Base-by-base conservation (phyloP, 2,797 vertebrate genomes). In the Microctenopoma stevenorrisi region DNA sequence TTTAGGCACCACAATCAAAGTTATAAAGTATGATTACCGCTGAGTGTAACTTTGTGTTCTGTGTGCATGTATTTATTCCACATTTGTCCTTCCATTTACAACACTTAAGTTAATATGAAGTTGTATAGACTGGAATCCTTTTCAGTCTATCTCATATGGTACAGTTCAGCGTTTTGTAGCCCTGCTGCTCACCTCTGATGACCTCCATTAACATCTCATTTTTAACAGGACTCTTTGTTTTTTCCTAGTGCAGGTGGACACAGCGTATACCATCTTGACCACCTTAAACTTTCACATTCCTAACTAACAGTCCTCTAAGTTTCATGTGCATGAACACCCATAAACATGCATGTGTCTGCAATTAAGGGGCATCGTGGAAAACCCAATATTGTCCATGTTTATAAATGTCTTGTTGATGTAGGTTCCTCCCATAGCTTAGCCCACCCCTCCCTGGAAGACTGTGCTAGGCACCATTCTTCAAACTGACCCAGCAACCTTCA, bases 261-360 rank as follows among this genome's bases (percentile, higher is more conserved):
- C 71, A 61, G 80, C 74, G 83, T 87, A 83, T 85, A 81, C 65
- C 68, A 85, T 68, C 72, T 61, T 75, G 60, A 86, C 79, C 76
- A 44, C 80, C 79, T 84, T 85, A 58, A 86, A 87, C 69, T 33
- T 72, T 52, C 79, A 85, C 82, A 88, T 89, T 88, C 80, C 84
- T 79, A 55, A 63, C 22, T 37, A 10, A 70, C 35, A 65, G 55
- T 12, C 72, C 16, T 66, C 50, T 35, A 49, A 67, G 44, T 72
- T 79, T 84, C 82, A 85, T 42, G 66, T 61, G 72, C 58, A 48
- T 54, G 33, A 72, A 64, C 57, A 50, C 72, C 77, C 50, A 76
- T 61, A 84, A 78, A 84, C 51, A 46, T 50, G 62, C 47, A 68
- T 44, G 14, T 78, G 63, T 33, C 18, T 46, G 57, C 33, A 47